Base-by-base conservation (phyloP, 1,140 invertebrate genomes). In the Macrobrachium nipponense region DNA sequence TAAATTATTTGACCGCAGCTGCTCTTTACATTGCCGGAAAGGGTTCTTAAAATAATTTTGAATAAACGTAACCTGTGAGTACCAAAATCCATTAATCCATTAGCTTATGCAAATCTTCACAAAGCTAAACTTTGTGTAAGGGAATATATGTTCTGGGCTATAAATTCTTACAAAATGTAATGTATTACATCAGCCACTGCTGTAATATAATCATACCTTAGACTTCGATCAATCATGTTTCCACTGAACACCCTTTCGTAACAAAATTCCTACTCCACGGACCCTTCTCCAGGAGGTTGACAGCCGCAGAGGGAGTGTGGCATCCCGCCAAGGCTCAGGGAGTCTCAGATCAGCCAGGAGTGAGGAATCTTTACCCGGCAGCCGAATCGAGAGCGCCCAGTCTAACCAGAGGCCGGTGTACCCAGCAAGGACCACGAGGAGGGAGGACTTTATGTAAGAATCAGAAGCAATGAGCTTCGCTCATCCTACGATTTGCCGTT, bases 381-480 rank as follows among this genome's bases (percentile, higher is more conserved):
- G 66, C 15, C 60, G 80, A 18, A 81, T 62, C 20, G 73, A 76
- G 27, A 66, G 44, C 60, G 20, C 80, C 59, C 36, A 70, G 43
- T 66, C 75, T 23, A 75, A 78, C 75, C 83, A 87, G 76, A 58
- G 87, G n/a, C 87, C 87, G 7, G 75, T 87, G 10, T 91, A 91
- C 86, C 91, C 91, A 11, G 89, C 89, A 20, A 83, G 91, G 36
- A 89, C 89, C 73, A 91, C 90, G 77, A 90, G 90, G 14, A 87
- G 90, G 66, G 90, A 91, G 77, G 90, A 91, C 43, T 91, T 91
- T 83, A 87, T 91, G 91, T 91, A 84, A 90, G 91, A 36, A 2
- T 36, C 4, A 5, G 51, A 10, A 5, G 8, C 8, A 51, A 51
- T 51, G 51, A 6, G 5, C 5, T 51, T 51, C 7, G 5, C 8